phyloP scores from a whole-genome alignment of 1,140 invertebrate genomes.

The Hyphantria cunea region DNA sequence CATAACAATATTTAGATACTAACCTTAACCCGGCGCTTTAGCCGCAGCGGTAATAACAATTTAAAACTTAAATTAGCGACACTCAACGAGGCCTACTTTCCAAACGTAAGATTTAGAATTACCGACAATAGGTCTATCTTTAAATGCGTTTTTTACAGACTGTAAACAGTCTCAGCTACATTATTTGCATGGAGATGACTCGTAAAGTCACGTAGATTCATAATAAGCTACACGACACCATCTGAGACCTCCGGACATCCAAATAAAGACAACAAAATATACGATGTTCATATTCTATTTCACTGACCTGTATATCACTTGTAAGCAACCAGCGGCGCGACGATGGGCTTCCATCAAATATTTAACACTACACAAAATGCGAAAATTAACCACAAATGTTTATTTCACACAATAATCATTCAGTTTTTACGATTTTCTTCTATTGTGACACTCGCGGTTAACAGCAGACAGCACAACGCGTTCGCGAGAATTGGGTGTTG shows the following conservation, averaged over 20 bases:
- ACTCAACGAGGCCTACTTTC: conserved; percentile 2
- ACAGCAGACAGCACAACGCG: conserved; percentile 43
- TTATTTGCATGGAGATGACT: not conserved
- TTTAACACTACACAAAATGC: conserved; percentile 25
- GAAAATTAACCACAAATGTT: conserved; percentile 40
- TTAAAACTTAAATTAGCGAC: conserved; percentile 1
- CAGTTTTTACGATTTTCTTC: conserved; percentile 68
- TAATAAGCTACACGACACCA: conserved; percentile 59
- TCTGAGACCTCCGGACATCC: conserved; percentile 61
- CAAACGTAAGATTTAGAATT: not conserved
- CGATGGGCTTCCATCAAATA: conserved; percentile 24
- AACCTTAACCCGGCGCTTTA: conserved; percentile 11
- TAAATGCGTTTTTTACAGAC: conserved; percentile 6
- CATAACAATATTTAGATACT: not conserved
- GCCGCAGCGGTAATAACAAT: conserved; percentile 11
- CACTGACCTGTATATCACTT: conserved; percentile 65
- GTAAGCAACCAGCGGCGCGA: conserved; percentile 35
- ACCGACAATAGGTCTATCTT: not conserved
- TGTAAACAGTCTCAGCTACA: not conserved
- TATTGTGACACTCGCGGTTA: conserved; percentile 65
- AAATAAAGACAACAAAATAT: conserved; percentile 71
- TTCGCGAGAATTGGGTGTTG: conserved; percentile 33
- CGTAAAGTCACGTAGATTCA: conserved; percentile 14
- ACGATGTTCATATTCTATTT: conserved; percentile 48
- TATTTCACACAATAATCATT: conserved; percentile 70